Conservation (phyloP, 2,113 vertebrate genomes). For the Bos javanicus region DNA sequence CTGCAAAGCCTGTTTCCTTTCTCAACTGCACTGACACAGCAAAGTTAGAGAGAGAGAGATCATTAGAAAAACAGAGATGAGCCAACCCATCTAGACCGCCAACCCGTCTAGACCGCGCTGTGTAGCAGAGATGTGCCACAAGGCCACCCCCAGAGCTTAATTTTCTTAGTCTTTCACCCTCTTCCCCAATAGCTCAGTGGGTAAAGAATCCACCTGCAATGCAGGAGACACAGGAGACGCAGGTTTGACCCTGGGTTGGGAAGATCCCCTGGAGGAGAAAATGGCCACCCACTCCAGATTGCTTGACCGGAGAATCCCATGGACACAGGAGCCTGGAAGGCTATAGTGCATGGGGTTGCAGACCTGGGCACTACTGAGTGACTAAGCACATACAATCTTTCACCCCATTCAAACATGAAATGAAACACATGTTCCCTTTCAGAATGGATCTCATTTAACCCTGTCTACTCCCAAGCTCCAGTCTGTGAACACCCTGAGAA, state of each 20-base stretch:
- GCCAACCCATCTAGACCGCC: accelerated
- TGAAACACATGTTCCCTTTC: too few species aligned
- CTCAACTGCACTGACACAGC: background rate
- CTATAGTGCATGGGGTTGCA: background rate
- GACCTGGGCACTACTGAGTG: background rate
- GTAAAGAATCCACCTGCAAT: background rate
- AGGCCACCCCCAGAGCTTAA: accelerated
- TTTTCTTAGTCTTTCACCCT: background rate
- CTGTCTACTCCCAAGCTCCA: accelerated
- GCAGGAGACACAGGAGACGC: background rate
- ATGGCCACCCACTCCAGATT: background rate
- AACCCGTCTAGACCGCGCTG: accelerated
- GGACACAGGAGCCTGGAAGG: background rate
- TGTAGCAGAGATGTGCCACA: accelerated
- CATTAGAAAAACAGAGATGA: background rate
- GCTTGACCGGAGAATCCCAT: background rate
- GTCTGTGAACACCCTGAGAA: background rate
- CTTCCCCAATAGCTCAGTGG: background rate
- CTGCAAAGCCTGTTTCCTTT: background rate
- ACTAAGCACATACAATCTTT: background rate
- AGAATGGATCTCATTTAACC: background rate
- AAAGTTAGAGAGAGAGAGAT: background rate
- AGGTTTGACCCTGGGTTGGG: background rate
- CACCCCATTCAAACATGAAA: background rate
- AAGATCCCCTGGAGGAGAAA: background rate